These are phyloP conservation scores for Clistopyga incitator DNA, from an alignment of 2,888 invertebrate genomes.

Conservation along the genomic window DNA sequence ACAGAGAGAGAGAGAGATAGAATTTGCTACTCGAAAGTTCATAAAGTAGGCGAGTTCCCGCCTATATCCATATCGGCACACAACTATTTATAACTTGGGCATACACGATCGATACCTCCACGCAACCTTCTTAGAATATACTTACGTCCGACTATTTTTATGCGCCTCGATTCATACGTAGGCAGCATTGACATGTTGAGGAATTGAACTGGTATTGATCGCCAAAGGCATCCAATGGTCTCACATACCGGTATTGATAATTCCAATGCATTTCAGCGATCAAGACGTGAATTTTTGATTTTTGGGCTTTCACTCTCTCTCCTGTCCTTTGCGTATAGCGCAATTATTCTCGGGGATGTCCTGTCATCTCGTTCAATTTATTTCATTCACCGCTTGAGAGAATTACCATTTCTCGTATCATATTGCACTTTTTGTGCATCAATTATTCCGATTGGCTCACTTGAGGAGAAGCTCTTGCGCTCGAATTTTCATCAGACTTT, in stretches of 20 bases:
- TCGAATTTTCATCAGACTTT: conserved; percentile 25
- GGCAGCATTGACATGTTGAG: conserved; percentile 39
- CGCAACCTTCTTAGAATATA: conserved; percentile 58
- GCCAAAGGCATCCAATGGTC: conserved; percentile 2
- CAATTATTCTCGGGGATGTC: conserved; percentile 57
- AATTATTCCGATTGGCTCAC: conserved; percentile 56
- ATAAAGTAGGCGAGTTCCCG: conserved; percentile 68
- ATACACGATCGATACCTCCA: conserved; percentile 68
- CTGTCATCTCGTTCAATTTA: not conserved
- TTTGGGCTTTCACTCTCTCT: not conserved
- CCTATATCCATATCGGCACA: conserved; percentile 61
- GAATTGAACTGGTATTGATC: conserved; percentile 51
- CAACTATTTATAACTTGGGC: conserved; percentile 67
- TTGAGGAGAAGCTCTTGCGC: conserved; percentile 28
- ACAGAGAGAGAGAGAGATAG: conserved; percentile 44
- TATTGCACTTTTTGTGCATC: conserved; percentile 37
- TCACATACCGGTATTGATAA: not conserved
- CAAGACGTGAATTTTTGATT: not conserved
- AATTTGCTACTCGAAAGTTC: conserved; percentile 67
- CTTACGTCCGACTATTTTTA: conserved; percentile 44
- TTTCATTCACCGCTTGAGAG: not conserved
- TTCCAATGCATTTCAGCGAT: conserved; percentile 7
- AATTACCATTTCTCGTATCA: conserved; percentile 27
- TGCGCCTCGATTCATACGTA: conserved; percentile 45
- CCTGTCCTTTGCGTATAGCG: not conserved